Evolutionary conservation across 23 tunicate species (phyloP).

Genomic region (Corella eumyota): DNA sequence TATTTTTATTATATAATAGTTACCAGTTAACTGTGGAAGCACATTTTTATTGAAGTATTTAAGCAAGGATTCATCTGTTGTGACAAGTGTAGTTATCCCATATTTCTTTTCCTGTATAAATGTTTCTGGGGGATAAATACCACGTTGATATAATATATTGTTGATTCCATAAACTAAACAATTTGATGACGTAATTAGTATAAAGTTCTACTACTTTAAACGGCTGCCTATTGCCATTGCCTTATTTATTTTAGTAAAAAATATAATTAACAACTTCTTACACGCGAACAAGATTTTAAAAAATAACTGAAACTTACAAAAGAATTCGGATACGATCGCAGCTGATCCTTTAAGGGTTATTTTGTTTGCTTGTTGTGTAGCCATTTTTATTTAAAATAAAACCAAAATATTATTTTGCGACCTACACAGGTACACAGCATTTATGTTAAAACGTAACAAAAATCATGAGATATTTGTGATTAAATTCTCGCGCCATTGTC

Average conservation of each 20-base stretch:
- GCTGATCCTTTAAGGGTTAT: conserved; percentile 92
- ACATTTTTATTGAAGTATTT: conserved; percentile 58
- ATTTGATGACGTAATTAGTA: background rate
- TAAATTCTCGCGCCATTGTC: too few species aligned
- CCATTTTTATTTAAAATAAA: conserved; percentile 22
- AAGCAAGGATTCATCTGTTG: conserved; percentile 48
- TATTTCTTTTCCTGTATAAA: conserved; percentile 87
- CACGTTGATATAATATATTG: conserved; percentile 89
- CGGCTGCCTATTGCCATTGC: background rate
- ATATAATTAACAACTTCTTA: background rate
- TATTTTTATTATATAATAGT: too few species aligned
- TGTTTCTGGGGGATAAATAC: conserved; percentile 88
- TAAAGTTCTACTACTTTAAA: too few species aligned
- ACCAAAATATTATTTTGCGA: too few species aligned
- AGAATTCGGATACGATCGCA: conserved; percentile 93
- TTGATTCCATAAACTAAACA: conserved; percentile 81
- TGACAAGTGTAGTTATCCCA: conserved; percentile 69
- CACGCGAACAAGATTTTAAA: background rate
- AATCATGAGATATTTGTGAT: too few species aligned
- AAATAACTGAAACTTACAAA: conserved; percentile 44
- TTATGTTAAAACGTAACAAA: too few species aligned
- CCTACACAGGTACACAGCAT: too few species aligned
- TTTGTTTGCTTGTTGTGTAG: conserved; percentile 56
- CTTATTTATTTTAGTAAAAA: background rate
- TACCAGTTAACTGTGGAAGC: conserved; percentile 76